Base-by-base conservation (phyloP, 2,888 invertebrate species). In the Theretra japonica region DNA sequence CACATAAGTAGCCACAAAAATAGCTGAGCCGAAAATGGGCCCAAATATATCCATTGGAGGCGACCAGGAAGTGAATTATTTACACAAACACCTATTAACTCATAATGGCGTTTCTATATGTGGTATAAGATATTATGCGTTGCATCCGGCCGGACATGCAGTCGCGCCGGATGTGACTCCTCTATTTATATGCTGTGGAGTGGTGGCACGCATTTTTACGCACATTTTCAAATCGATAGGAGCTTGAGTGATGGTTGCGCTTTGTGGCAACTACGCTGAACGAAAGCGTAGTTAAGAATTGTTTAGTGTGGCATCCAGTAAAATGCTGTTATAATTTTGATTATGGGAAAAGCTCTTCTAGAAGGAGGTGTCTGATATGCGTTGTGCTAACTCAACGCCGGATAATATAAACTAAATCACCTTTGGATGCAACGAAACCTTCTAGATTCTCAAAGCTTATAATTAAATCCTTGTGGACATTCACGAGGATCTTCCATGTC, bases 21-120 rank as follows among this genome's bases (percentile, higher is more conserved):
- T 62, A 62, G 21, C 23, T 65, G 23, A 11, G 6, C 23, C 21
- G n/a, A 6, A 60, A 30, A 33, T 15, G 15, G 41, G 5, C 48
- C 23, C 21, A 65, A 48, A 65, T 65, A 65, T 41, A 17, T 23
- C 21, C 17, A 48, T 23, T 6, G 17, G 17, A 58, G 25, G 15
- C 58, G 23, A 23, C 65, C 65, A 65, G 65, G 65, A 65, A 65
- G 23, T 48, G 15, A 48, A 65, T 65, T 65, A 65, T 48, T 48
- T 65, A 41, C 23, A 41, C 41, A 21, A 6, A 23, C 19, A 53
- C 19, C 65, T 65, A 48, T 65, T 48, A 65, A 23, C 65, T 41
- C 65, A 48, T 65, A 65, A 65, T 65, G 21, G 65, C 19, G 25
- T 65, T 48, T 65, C 65, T 65, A 65, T 65, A 65, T 65, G 65